phyloP scores from a whole-genome alignment of 2,797 vertebrate species.

The Florisuga fusca region DNA sequence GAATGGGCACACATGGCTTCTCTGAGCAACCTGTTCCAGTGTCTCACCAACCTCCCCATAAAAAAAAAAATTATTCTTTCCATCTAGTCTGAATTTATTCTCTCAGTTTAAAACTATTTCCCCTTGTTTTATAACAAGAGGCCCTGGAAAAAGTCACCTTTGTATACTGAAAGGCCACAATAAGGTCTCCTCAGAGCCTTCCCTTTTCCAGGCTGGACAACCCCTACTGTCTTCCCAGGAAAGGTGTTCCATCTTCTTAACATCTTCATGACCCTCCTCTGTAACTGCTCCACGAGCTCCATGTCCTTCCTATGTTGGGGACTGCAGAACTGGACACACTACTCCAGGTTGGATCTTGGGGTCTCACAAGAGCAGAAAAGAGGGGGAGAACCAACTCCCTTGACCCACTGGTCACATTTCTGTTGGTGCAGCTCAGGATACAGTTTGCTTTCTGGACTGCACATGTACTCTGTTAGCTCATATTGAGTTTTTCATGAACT shows the following conservation, averaged over 20 bases:
- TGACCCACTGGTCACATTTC: too few relatives aligned
- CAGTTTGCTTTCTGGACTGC: too few relatives aligned
- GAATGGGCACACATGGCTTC: background rate
- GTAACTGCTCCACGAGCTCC: background rate
- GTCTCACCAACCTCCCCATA: background rate
- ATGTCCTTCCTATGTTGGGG: background rate
- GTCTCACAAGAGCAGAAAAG: background rate
- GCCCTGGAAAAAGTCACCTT: background rate
- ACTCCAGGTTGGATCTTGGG: too few relatives aligned
- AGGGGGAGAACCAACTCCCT: background rate
- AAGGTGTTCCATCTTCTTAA: background rate
- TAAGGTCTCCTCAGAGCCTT: too few relatives aligned
- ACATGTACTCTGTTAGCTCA: too few relatives aligned
- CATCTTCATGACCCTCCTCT: background rate
- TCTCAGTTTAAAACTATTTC: background rate
- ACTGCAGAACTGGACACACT: too few relatives aligned
- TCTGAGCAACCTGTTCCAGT: background rate
- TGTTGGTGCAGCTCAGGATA: too few relatives aligned
- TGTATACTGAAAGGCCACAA: background rate
- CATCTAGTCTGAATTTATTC: background rate
- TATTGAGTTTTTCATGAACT: too few relatives aligned
- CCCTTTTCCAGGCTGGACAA: background rate
- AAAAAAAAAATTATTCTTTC: background rate
- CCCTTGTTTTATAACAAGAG: background rate
- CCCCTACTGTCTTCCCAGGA: background rate